phyloP scores from a whole-genome alignment of 2,888 invertebrate species.

The Schizotus pectinicornis region DNA sequence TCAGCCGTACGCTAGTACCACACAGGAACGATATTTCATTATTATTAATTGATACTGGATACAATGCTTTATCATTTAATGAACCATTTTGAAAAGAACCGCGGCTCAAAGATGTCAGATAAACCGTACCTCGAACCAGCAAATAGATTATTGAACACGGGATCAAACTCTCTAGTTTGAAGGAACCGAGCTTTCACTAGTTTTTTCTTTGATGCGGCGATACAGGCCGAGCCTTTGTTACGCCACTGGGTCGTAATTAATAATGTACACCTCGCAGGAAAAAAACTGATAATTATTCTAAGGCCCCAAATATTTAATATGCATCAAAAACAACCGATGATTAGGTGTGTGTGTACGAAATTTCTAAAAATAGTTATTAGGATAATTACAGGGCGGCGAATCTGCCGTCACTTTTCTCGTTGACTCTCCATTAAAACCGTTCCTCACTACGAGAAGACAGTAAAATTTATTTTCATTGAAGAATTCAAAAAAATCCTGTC shows the following conservation, averaged over 20 bases:
- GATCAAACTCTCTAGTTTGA: too few relatives aligned
- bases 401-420: slow-evolving; percentile 21
- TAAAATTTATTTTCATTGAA: too few relatives aligned
- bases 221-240: too few relatives aligned
- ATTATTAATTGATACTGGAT: slow-evolving; percentile 30
- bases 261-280: too few relatives aligned
- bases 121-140: too few relatives aligned
- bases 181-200: too few relatives aligned
- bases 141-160: too few relatives aligned
- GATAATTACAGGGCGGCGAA: slow-evolving; percentile 44
- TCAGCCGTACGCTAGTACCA: slow-evolving; percentile 27
- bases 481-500: too few relatives aligned
- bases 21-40: slow-evolving; percentile 26
- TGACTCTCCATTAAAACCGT: slow-evolving; percentile 9
- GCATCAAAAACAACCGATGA: slow-evolving; percentile 16
- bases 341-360: slow-evolving; percentile 34
- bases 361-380: slow-evolving; percentile 41
- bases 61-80: slow-evolving; percentile 29
- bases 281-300: too few relatives aligned
- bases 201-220: too few relatives aligned
- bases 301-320: slow-evolving; percentile 10
- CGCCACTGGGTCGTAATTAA: too few relatives aligned
- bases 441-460: too few relatives aligned
- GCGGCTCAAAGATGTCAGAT: background rate
- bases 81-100: slow-evolving; percentile 9